phyloP scores from a whole-genome alignment of 2,113 vertebrate genomes.

The Eubucco bourcierii region DNA sequence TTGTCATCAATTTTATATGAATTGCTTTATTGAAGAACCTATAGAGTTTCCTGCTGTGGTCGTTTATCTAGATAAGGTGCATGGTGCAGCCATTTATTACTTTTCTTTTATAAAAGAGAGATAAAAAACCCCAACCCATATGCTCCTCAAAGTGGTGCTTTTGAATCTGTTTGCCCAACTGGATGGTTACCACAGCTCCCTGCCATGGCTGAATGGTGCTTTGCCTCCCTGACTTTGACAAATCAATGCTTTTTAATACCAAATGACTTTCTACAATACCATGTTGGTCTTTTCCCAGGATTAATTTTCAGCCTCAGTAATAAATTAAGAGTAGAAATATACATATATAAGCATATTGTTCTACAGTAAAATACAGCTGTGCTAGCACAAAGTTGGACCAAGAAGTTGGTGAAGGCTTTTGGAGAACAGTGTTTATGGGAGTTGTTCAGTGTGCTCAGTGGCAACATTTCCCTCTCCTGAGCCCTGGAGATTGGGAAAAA shows the following conservation, averaged over 20 bases:
- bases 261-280: conserved; percentile 8
- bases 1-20: background rate
- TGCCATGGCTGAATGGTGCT: background rate
- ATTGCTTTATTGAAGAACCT: background rate
- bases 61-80: background rate
- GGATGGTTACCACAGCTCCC: background rate
- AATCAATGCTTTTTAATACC: background rate
- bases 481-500: background rate
- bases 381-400: background rate
- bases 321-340: background rate
- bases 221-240: conserved; percentile 16
- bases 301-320: background rate
- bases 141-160: background rate
- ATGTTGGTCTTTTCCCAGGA: background rate
- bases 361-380: background rate
- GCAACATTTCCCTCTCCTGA: background rate
- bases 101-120: background rate
- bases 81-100: background rate
- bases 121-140: background rate
- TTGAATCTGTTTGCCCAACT: background rate
- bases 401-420: background rate
- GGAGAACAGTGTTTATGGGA: background rate
- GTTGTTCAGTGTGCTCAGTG: background rate
- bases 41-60: background rate
- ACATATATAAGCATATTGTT: background rate